Conservation (phyloP, 2,797 vertebrate genomes). For the Sparidentex hasta region DNA sequence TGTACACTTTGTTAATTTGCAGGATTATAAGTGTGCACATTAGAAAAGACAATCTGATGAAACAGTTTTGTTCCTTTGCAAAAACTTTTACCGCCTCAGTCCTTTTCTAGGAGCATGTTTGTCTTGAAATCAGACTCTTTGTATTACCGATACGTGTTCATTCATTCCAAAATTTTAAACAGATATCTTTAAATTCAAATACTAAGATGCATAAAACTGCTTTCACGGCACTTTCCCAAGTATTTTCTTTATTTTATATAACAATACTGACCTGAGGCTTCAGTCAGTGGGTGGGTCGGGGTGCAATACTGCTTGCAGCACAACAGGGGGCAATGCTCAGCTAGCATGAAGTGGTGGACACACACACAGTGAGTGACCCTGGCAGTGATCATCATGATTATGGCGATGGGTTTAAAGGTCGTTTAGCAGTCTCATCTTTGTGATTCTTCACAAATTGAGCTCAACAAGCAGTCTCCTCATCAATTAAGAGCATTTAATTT, state of each 20-base stretch:
- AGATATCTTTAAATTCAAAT: neutral
- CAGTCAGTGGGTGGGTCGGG: neutral
- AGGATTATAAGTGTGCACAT: neutral
- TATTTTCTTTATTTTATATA: constrained; percentile 1
- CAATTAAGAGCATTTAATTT: constrained; percentile 56
- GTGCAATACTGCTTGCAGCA: constrained; percentile 38
- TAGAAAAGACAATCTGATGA: neutral
- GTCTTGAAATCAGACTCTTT: neutral
- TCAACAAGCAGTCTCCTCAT: neutral
- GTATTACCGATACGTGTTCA: neutral
- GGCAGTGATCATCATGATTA: neutral
- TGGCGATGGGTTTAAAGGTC: neutral
- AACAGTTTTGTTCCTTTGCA: neutral
- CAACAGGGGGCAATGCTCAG: constrained; percentile 62
- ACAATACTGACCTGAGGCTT: neutral
- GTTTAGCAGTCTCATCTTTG: neutral
- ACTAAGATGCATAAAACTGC: neutral
- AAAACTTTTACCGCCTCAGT: neutral
- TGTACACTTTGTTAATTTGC: neutral
- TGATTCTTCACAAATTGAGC: constrained; percentile 8
- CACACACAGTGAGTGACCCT: neutral
- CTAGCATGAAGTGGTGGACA: constrained; percentile 12
- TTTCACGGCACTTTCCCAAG: neutral
- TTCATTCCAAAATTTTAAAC: neutral
- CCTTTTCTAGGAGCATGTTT: neutral